phyloP scores from a whole-genome alignment of 2,113 vertebrate genomes.

The Anhinga anhinga region DNA sequence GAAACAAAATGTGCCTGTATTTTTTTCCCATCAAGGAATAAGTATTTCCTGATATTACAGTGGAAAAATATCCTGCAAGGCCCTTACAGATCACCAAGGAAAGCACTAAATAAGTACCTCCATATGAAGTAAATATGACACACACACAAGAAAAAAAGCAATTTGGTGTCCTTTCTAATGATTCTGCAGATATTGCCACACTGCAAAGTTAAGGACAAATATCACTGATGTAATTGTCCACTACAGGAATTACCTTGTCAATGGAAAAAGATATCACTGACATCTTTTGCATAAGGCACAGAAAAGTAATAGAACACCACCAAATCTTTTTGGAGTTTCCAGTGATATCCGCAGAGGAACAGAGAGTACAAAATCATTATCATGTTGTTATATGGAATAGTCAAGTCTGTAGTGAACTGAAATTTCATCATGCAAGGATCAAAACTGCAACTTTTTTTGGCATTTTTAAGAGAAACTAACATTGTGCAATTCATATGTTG shows the following conservation, averaged over 20 bases:
- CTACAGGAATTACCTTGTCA: background rate
- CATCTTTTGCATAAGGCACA: background rate
- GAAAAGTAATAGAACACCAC: background rate
- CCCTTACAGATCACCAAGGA: background rate
- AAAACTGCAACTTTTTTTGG: background rate
- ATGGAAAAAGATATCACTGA: background rate
- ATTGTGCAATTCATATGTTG: accelerated
- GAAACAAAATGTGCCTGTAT: background rate
- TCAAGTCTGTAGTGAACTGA: background rate
- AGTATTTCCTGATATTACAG: background rate
- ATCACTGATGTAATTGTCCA: background rate
- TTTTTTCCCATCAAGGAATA: background rate
- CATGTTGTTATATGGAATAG: background rate
- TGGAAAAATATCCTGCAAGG: background rate
- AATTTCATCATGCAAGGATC: background rate
- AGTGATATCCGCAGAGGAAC: background rate
- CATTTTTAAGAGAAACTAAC: background rate
- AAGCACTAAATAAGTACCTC: background rate
- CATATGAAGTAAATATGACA: background rate
- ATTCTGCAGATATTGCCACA: background rate
- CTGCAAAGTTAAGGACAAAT: background rate
- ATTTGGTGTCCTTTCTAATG: background rate
- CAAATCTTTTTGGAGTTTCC: background rate
- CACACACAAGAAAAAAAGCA: background rate
- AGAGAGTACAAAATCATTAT: background rate